Evolutionary conservation across 1,140 invertebrate species (phyloP), one percentile per base, ranked within the genome.

Genomic region (Cydia amplana): DNA sequence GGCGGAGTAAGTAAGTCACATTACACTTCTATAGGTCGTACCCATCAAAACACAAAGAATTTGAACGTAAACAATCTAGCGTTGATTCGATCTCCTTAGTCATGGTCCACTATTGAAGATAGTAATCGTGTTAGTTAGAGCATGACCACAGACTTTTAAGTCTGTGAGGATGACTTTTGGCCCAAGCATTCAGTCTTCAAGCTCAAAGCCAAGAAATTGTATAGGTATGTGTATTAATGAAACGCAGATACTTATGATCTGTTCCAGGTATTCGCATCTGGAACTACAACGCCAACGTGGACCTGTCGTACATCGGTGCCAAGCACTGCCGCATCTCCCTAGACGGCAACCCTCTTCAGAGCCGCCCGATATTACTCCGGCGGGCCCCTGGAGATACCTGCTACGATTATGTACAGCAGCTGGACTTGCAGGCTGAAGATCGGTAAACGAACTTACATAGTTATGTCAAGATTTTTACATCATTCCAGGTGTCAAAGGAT

Each of bases 221-320:
- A 49, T 49, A 14, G 16, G 1, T n/a, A 49, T 49, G 12, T 16
- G 0, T 49, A 49, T 1, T 5, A 4, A 49, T 4, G 12, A 14
- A 20, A 5, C 14, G 12, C 10, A 46, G 14, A 75, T 51, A 80
- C 2, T 14, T 46, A 75, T 18, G 20, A 49, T 6, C 40, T 63
- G 5, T 7, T 63, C 78, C 74, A 92, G 94, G 94, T 73, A 87
- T 97, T 1, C 93, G 95, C 70, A 85, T 97, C 46, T 97, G 96
- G 96, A 97, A 97, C 91, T 97, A 97, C 87, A 97, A 97, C 88
- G 95, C 94, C 75, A 95, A 93, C 78, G 91, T 95, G 80, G 96
- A 97, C 82, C 89, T 95, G 72, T 95, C 96, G 36, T 97, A 96
- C 87, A 94, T 94, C 80, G 97, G 97, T 64, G 96, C 95, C 82